These are phyloP conservation scores for Sipha maydis DNA, from an alignment of 2,888 invertebrate genomes.

Conservation along the genomic window DNA sequence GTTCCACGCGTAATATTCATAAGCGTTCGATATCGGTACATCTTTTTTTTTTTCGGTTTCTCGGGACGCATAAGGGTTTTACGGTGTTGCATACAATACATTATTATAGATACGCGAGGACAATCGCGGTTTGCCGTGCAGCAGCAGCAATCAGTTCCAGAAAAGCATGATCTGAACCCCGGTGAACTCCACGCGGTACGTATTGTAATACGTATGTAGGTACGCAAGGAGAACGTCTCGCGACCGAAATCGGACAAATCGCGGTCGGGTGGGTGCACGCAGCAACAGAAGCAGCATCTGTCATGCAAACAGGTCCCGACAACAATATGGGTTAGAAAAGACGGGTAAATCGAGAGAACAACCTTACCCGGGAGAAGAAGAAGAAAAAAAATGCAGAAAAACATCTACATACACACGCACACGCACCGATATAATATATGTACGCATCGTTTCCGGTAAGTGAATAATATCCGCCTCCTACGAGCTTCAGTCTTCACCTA, in stretches of 20 bases:
- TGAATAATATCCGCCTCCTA: conserved; percentile 62
- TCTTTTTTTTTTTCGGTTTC: no score
- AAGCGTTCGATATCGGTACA: no score
- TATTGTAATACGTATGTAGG: no score
- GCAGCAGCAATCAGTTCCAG: neutral
- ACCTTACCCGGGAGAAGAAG: neutral
- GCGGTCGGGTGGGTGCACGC: conserved; percentile 33
- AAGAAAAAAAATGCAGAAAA: conserved; percentile 19
- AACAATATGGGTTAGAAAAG: conserved; percentile 49
- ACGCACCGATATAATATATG: conserved; percentile 47
- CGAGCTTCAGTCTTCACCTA: conserved; percentile 50
- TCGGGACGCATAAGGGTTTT: no score
- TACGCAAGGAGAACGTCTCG: conserved; percentile 4
- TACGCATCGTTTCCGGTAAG: conserved; percentile 61
- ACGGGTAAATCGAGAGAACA: conserved; percentile 47
- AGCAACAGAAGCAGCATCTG: conserved; percentile 36
- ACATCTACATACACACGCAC: neutral
- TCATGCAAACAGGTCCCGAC: conserved; percentile 56
- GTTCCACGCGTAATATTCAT: no score
- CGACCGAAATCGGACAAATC: conserved; percentile 51
- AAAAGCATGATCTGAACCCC: conserved; percentile 33
- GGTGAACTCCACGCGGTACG: conserved; percentile 22
- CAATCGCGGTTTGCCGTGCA: neutral
- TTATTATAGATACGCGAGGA: neutral
- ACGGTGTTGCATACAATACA: no score